Base-by-base conservation (phyloP, 2,888 invertebrate genomes). In the Pyrgus malvae region DNA sequence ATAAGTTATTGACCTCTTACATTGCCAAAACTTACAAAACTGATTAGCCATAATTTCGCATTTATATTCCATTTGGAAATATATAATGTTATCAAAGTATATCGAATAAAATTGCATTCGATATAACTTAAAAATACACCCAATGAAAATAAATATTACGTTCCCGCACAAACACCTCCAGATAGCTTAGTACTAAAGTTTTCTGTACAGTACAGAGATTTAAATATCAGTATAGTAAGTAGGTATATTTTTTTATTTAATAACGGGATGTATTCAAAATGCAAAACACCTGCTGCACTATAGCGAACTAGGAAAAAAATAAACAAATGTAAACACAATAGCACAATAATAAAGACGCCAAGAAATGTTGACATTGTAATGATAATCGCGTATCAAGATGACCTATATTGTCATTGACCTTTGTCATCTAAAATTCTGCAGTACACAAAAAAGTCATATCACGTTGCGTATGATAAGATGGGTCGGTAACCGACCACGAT, bases 351-450 rank as follows among this genome's bases (percentile, higher is more conserved):
- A 38, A 31, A 31, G 29, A 48, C 31, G 31, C 40, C 37, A 49
- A 8, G 23, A 44, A 44, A 37, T 38, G 19, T 51, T 51, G 42
- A 41, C 50, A 35, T 44, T 42, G 42, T 51, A 51, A 51, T 35
- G 27, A 38, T 44, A 51, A 51, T 45, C 44, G 37, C 35, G 11
- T 51, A 51, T 51, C 51, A 44, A 38, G 44, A 51, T 51, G 51
- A 51, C 51, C 51, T 51, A 51, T 37, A 51, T 51, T 51, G 44
- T 51, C 51, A 51, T 51, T 51, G 51, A 51, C 51, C 51, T 45
- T 51, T 51, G 35, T 51, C 37, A 37, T 37, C 29, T 31, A 38
- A 12, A 51, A 38, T 45, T 35, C 42, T 11, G 29, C 45, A n/a
- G 44, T 38, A 21, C 19, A 53, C 45, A 45, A 45, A 50, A 53